Conservation (phyloP, 2,888 invertebrate genomes). For the Macrosiphum euphorbiae region DNA sequence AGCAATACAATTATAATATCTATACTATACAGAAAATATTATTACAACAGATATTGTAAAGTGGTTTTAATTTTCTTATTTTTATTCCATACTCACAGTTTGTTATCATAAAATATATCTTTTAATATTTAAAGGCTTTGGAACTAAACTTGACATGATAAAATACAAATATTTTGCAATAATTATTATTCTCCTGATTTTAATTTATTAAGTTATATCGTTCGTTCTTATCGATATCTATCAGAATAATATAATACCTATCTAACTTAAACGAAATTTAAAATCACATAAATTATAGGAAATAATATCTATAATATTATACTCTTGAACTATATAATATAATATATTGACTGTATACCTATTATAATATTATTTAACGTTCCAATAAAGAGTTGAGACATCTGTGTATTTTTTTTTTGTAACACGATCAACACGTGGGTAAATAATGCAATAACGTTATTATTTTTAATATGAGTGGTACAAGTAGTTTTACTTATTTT, state of each 20-base stretch:
- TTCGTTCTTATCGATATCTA: neutral
- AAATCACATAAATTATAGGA: neutral
- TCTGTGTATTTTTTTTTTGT: constrained; percentile 47
- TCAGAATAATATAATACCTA: neutral
- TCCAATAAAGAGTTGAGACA: constrained; percentile 47
- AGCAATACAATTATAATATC: constrained; percentile 15
- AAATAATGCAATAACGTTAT: constrained; percentile 59
- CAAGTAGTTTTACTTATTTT: constrained; percentile 32
- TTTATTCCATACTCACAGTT: neutral
- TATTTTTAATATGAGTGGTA: constrained; percentile 46
- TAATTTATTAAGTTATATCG: neutral
- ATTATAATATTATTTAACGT: neutral
- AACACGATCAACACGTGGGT: constrained; percentile 55
- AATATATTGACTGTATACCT: neutral
- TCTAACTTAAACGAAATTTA: neutral
- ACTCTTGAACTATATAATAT: neutral
- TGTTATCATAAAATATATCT: neutral
- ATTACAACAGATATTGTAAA: neutral
- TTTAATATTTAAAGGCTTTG: neutral
- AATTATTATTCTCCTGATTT: neutral
- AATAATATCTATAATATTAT: neutral
- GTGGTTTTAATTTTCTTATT: neutral
- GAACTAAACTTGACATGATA: neutral
- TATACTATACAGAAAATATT: neutral
- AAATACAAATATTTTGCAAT: neutral